Conservation (phyloP, 2,113 vertebrate genomes). For the Anhinga rufa region DNA sequence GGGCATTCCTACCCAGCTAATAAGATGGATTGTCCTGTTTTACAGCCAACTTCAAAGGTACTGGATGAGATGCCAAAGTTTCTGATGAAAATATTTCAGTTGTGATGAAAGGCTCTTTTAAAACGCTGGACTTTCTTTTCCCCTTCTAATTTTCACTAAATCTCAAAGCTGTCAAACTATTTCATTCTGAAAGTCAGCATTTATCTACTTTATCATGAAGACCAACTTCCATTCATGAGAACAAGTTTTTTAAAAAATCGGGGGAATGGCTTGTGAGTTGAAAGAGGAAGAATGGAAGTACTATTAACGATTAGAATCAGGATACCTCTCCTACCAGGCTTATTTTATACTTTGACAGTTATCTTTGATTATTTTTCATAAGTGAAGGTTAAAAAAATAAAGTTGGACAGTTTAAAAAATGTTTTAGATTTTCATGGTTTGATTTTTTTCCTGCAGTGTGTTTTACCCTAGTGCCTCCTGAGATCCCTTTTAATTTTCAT, state of each 20-base stretch:
- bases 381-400: not conserved
- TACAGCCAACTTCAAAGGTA: not conserved
- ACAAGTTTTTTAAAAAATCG: not conserved
- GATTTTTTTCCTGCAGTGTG: not conserved
- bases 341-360: not conserved
- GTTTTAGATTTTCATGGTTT: not conserved
- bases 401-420: not conserved
- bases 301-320: not conserved
- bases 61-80: not conserved
- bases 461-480: constrained; percentile 23
- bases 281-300: not conserved
- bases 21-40: not conserved
- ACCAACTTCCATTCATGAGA: not conserved
- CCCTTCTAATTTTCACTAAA: constrained; percentile 39
- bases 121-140: not conserved
- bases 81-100: constrained; percentile 25
- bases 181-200: constrained; percentile 35
- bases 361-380: not conserved
- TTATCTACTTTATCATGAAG: constrained; percentile 12
- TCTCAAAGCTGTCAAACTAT: constrained; percentile 27
- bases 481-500: constrained; percentile 46
- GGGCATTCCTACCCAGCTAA: not conserved
- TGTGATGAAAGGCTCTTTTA: constrained; percentile 42
- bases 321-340: not conserved
- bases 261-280: not conserved